Base-by-base conservation (phyloP, 2,797 vertebrate species). In the Dryobates pubescens region DNA sequence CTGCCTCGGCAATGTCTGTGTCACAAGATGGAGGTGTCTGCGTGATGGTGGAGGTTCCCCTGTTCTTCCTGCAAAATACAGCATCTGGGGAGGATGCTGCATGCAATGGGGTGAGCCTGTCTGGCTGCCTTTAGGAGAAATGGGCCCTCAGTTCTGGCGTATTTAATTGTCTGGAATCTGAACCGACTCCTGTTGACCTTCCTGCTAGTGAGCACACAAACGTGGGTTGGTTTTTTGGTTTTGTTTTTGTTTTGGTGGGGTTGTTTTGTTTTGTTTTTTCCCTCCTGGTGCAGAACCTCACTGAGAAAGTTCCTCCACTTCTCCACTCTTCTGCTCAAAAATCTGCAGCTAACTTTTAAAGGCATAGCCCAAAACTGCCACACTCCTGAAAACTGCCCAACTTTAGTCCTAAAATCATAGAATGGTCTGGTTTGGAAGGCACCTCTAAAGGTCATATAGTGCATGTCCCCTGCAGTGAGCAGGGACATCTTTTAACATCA, bases 91-190 rank as follows among this genome's bases (percentile, higher is more conserved):
- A 32, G 38, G 56, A 5, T 3, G 45, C 36, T 6, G 45, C 6
- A 10, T 59, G 24, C 24, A 41, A 17, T 2, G 6, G 14, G 30
- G 19, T 2, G 16, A 10, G 5, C 30, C 36, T 26, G 30, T 2
- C 30, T 1, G 29, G 8, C 56, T 19, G 30, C 26, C 41, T 18
- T 23, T 3, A 4, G 30, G 17, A 16, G 22, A 3, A 17, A 2
- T 1, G 5, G 30, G 5, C 27, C 22, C 27, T 56, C 18, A 2
- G 9, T 12, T 38, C 62, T 17, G 29, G 41, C 24, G 7, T 18
- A 0, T 20, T 3, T 26, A 4, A 3, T 3, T 11, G 17, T 34
- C 26, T 57, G 2, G 5, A 17, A 3, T 30, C 34, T 9, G 34
- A n/a, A 56, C 14, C 0, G 4, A 4, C 34, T 17, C 26, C n/a